Evolutionary conservation across 35 echinoderm and acorn worm genomes (phyloP).

Genomic region (Ptychodera flava): DNA sequence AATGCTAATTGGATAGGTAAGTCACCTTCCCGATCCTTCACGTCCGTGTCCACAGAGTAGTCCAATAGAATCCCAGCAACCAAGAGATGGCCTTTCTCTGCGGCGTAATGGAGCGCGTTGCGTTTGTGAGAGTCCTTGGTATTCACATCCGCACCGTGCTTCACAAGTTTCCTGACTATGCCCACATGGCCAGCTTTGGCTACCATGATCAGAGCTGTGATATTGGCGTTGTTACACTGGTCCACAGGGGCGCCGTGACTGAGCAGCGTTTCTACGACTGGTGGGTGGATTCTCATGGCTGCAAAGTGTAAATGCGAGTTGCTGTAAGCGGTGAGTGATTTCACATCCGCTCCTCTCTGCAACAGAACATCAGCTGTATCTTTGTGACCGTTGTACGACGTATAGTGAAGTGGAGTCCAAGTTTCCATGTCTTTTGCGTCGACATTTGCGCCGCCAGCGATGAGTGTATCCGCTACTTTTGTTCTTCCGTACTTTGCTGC

Average conservation of each 20-base stretch:
- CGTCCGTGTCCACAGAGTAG: background rate
- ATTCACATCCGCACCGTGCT: conserved; percentile 58
- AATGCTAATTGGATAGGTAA: background rate
- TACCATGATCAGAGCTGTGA: conserved; percentile 89
- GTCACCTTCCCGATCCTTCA: background rate
- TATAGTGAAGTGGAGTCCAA: background rate
- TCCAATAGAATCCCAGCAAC: conserved; percentile 55
- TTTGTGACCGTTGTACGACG: background rate
- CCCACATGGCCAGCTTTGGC: conserved; percentile 81
- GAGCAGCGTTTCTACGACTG: background rate
- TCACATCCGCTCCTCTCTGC: background rate
- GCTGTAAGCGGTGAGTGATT: background rate
- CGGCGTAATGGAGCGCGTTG: conserved; percentile 72
- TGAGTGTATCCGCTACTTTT: background rate
- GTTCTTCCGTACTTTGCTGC: conserved; percentile 53
- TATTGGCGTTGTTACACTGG: conserved; percentile 75
- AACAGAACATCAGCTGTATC: background rate
- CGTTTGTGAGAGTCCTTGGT: conserved; percentile 46
- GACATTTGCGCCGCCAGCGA: background rate
- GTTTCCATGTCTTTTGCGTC: background rate
- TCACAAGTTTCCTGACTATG: conserved; percentile 69
- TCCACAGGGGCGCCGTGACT: conserved; percentile 63
- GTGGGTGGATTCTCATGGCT: background rate
- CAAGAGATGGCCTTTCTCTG: conserved; percentile 73
- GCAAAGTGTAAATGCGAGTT: background rate